phyloP scores from a whole-genome alignment of 2,797 vertebrate genomes.

The Schizothorax lantsangensis region DNA sequence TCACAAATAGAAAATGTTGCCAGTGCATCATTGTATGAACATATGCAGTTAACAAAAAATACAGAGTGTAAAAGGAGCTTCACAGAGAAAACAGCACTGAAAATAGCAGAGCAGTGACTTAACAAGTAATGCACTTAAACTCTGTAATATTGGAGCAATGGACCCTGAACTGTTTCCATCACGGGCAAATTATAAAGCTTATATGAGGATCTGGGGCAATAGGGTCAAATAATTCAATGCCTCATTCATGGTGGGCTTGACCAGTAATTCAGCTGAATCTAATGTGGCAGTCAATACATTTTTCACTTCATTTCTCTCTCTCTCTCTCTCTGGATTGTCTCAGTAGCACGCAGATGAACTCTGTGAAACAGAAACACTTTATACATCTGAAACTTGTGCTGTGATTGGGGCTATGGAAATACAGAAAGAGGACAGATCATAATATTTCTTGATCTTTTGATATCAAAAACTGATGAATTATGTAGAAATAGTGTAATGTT shows the following conservation, averaged over 20 bases:
- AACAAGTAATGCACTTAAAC: conserved; percentile 57
- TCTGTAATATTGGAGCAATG: conserved; percentile 37
- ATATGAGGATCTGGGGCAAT: conserved; percentile 52
- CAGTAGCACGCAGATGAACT: not conserved
- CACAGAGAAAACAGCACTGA: not conserved
- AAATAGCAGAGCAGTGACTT: conserved; percentile 26
- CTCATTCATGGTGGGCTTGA: conserved; percentile 63
- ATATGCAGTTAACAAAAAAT: not conserved
- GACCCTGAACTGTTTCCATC: conserved; percentile 50
- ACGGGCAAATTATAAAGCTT: conserved; percentile 36
- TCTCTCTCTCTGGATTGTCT: conserved; percentile 46
- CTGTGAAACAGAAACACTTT: conserved; percentile 8
- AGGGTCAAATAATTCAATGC: conserved; percentile 63
- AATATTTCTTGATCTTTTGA: not conserved
- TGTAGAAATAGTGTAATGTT: not conserved
- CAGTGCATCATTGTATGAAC: not conserved
- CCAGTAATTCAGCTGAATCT: conserved; percentile 71
- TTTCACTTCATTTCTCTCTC: conserved; percentile 70
- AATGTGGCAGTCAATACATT: conserved; percentile 70
- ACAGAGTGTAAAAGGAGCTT: not conserved
- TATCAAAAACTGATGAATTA: not conserved
- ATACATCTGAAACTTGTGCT: conserved; percentile 1
- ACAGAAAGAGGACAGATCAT: not conserved
- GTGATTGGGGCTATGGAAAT: not conserved
- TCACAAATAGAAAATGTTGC: not conserved